Evolutionary conservation across 1,140 invertebrate genomes (phyloP), one percentile per base, ranked within the genome.

Genomic region (Lepeophtheirus salmonis): DNA sequence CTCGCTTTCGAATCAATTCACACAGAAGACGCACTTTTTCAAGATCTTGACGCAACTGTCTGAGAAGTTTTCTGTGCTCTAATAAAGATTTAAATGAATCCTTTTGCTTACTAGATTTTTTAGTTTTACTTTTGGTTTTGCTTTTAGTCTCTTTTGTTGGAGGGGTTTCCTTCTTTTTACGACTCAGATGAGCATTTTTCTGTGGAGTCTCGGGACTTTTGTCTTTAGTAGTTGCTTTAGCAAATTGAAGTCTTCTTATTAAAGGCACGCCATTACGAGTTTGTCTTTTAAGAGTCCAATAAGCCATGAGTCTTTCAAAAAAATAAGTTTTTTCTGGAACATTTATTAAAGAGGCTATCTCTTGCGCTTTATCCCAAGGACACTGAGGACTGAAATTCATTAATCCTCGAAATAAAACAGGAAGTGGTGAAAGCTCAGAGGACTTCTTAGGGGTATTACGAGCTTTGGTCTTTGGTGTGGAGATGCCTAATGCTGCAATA

Each of bases 191-290:
- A 1, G 21, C 13, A 26, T 64, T 62, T 18, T 65, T 63, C 21
- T 64, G 60, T 3, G 56, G 14, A 1, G 60, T 41, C 17, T 63
- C 60, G 17, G 52, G 16, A 17, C 23, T 62, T 49, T 64, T 64
- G 60, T 69, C 65, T 50, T 64, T 63, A 10, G 66, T 59, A 18
- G 66, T 66, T 12, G 70, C 64, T 65, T 76, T 70, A 22, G 73
- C 68, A 65, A 81, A 84, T 70, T 91, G 88, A 25, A 94, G 69
- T 18, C 94, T 74, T 61, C 92, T 71, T 21, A 98, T 70, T 23
- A 98, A 73, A 0, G 94, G 94, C 10, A 97, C 94, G 1, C 95
- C 95, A 74, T 96, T 96, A 52, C 94, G 72, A 60, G 86, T 86
- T 68, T 94, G 89, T n/a, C 94, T 64, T 65, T 81, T 80, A 26